Evolutionary conservation across 2,113 vertebrate genomes (phyloP), one percentile per base, ranked within the genome.

Genomic region (Tachysurus vachellii): DNA sequence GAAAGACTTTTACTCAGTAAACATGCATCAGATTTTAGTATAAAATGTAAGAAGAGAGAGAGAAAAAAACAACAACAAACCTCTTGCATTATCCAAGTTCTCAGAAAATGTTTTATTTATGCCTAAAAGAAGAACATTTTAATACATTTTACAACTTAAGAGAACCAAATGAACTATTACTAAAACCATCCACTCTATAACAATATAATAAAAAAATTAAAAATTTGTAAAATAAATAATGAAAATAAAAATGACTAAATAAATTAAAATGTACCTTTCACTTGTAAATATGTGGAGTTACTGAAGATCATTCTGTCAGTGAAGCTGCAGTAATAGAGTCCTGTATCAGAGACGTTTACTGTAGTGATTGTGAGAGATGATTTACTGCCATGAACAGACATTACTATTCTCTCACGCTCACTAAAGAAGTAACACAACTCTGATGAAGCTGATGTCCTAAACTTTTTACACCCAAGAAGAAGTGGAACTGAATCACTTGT

Each of bases 341-440:
- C 82, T 56, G 82, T 54, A 83, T 83, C 82, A 70, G 82, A 83
- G n/a, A 31, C 42, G 19, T 54, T 61, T 31, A 70, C 82, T 83
- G 64, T n/a, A 54, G 14, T 70, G 23, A 83, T 31, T 4, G 62
- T 83, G 82, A 83, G 82, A 70, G 82, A 70, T 3, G 62, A 21
- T 16, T 28, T 83, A 50, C 10, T 70, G 16, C 17, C 10, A 4
- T 83, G 5, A 17, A 70, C 62, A 70, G 44, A 54, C 62, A 83
- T 83, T 47, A 54, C n/a, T 16, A 31, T 83, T 83, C 64, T 28
- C 7, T 68, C 28, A 83, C 12, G 54, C 12, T 70, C 82, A 70
- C 26, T 53, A 19, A 61, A 70, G 16, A 64, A 64, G 9, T 36
- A 36, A 54, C 82, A 83, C 0, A 31, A 13, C 14, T 42, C 5